Evolutionary conservation across 2,113 vertebrate species (phyloP), one percentile per base, ranked within the genome.

Genomic region (Reinhardtius hippoglossoides): DNA sequence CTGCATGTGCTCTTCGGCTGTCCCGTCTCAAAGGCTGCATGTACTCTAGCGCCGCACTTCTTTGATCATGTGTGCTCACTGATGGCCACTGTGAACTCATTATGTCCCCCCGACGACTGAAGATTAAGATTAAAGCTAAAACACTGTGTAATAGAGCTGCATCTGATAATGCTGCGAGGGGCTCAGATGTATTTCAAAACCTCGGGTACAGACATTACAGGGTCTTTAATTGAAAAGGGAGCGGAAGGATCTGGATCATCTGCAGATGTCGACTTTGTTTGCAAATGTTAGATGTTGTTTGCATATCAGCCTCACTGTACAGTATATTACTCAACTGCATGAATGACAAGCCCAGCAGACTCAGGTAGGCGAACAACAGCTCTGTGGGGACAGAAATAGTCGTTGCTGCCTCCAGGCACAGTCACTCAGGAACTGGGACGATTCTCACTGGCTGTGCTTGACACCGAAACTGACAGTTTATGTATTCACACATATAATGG

Each of bases 401-500:
- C 14, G 89, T 90, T 91, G 81, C 67, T 87, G 91, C 92, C 92
- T 88, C 18, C 65, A 87, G 92, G 90, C 87, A 57, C 15, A 75
- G 61, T 82, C 62, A 50, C 70, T 37, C 57, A 10, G 66, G 67
- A 86, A 64, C 78, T 67, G 37, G 62, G 72, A 84, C 58, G 4
- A 60, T 74, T 90, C 76, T 77, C 61, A 78, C 40, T 60, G 65
- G 65, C 76, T 80, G 59, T 46, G 54, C 67, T 64, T 21, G 9
- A 75, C 74, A 89, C 81, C 88, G 78, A 91, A 91, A 93, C 90
- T 88, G 84, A 31, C 86, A 84, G 87, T 93, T 89, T 84, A 76
- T 82, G 79, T 83, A 83, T 48, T 61, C 67, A 83, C 66, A 79
- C 24, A 58, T 74, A 64, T 65, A 35, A 72, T 16, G 27, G 20